Percentiles rank a stretch among this genome's conserved stretches.
phyloP scores from a whole-genome alignment of 2,797 vertebrate genomes.

The Cynopterus sphinx region DNA sequence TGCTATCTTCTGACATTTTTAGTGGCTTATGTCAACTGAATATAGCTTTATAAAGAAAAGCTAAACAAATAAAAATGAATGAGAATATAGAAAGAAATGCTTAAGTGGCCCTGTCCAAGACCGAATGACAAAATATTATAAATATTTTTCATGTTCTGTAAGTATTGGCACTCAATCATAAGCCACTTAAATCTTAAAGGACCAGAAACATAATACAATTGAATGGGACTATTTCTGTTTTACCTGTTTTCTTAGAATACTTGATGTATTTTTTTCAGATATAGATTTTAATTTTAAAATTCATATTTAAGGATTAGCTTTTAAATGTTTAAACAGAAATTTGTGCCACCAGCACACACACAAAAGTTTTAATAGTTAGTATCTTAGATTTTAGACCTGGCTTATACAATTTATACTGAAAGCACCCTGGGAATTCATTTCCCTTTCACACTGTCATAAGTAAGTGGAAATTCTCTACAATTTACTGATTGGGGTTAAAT shows the following conservation, averaged over 20 bases:
- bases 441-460: neutral
- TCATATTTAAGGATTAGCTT: constrained; percentile 15
- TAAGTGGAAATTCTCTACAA: neutral
- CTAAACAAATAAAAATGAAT: constrained; percentile 56
- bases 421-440: constrained; percentile 43
- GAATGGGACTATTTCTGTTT: neutral
- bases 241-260: neutral
- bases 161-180: constrained; percentile 57
- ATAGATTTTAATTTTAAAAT: constrained; percentile 36
- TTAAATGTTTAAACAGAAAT: constrained; percentile 50
- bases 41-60: constrained; percentile 55
- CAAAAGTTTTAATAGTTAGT: neutral
- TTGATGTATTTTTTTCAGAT: constrained; percentile 1
- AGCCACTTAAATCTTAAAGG: constrained; percentile 51
- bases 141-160: constrained; percentile 43
- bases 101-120: constrained; percentile 58
- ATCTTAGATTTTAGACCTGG: constrained; percentile 39
- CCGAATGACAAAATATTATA: constrained; percentile 39
- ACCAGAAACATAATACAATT: constrained; percentile 23
- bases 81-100: neutral
- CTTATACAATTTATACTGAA: neutral
- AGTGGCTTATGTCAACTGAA: constrained; percentile 37
- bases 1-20: constrained; percentile 64
- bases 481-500: constrained; percentile 20
- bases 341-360: neutral